These are phyloP conservation scores for Hoplias malabaricus DNA, from an alignment of 2,113 vertebrate genomes.

Conservation along the genomic window DNA sequence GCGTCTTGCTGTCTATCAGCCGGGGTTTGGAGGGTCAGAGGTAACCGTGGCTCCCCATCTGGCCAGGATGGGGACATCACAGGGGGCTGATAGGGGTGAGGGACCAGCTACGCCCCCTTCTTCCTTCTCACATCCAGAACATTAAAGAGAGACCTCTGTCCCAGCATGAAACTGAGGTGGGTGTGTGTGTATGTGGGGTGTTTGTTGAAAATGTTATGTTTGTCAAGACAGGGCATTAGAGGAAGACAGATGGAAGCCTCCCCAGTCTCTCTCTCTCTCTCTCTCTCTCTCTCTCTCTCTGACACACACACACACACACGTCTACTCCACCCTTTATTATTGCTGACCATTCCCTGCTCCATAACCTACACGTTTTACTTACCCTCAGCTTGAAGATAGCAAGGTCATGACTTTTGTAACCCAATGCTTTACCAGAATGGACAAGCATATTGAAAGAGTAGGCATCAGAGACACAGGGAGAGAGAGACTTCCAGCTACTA, in stretches of 20 bases:
- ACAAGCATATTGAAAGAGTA: constrained; percentile 42
- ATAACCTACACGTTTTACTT: constrained; percentile 3
- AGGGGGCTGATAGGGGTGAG: constrained; percentile 48
- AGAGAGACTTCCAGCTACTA: too few relatives aligned
- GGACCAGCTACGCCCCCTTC: constrained; percentile 27
- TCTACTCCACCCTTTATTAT: constrained; percentile 2
- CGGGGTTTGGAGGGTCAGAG: constrained; percentile 66
- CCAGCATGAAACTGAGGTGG: not conserved
- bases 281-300: not conserved
- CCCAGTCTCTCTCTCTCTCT: constrained; percentile 9
- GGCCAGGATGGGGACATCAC: constrained; percentile 55
- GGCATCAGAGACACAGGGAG: not conserved
- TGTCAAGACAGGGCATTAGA: constrained; percentile 41
- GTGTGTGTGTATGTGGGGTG: constrained; percentile 17
- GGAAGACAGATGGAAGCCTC: constrained; percentile 50
- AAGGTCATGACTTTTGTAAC: constrained; percentile 47
- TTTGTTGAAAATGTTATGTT: constrained; percentile 1
- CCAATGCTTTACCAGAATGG: constrained; percentile 43
- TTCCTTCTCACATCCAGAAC: constrained; percentile 15
- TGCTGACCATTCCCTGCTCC: not conserved
- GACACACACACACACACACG: constrained; percentile 24
- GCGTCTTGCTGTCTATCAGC: constrained; percentile 67
- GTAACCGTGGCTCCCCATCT: constrained; percentile 78
- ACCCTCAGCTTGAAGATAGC: constrained; percentile 18
- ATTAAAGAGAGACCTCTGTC: constrained; percentile 6